Evolutionary conservation across 2,888 invertebrate genomes (phyloP).

Genomic region (Diplazon laetatorius): DNA sequence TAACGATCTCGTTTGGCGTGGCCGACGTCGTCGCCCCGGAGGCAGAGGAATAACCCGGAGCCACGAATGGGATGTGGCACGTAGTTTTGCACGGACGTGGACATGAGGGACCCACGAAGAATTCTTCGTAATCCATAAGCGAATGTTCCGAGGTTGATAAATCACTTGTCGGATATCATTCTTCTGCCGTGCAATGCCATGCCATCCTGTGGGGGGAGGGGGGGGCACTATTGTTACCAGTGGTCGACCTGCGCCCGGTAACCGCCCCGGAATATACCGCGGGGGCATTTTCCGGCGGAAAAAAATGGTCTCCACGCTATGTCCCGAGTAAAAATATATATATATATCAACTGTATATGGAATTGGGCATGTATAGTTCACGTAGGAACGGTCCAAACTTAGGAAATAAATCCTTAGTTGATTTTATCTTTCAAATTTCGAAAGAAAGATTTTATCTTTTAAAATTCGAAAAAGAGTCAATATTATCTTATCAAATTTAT

Average conservation of each 20-base stretch:
- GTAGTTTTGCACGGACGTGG: slow-evolving; percentile 15
- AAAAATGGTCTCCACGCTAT: no score
- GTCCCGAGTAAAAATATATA: no score
- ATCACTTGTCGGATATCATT: slow-evolving; percentile 57
- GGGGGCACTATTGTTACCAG: slow-evolving; percentile 12
- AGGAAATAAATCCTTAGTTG: no score
- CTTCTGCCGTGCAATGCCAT: slow-evolving; percentile 39
- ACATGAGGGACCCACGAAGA: slow-evolving; percentile 40
- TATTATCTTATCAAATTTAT: no score
- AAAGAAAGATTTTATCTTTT: no score
- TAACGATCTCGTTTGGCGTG: slow-evolving; percentile 42
- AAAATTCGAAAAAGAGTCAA: no score
- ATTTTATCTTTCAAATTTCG: no score
- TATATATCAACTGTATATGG: no score
- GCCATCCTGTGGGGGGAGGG: slow-evolving; percentile 11
- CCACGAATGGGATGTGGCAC: slow-evolving; percentile 1
- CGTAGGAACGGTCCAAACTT: no score
- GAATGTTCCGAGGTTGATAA: slow-evolving; percentile 60
- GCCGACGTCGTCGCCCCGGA: slow-evolving; percentile 19
- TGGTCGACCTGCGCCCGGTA: slow-evolving; percentile 24
- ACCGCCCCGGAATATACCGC: slow-evolving; percentile 40
- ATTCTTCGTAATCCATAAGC: slow-evolving; percentile 36
- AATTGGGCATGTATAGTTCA: no score
- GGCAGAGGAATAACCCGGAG: slow-evolving; percentile 12
- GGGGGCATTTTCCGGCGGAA: no score